phyloP scores from a whole-genome alignment of 2,888 invertebrate genomes.

The Heliconius aoede region DNA sequence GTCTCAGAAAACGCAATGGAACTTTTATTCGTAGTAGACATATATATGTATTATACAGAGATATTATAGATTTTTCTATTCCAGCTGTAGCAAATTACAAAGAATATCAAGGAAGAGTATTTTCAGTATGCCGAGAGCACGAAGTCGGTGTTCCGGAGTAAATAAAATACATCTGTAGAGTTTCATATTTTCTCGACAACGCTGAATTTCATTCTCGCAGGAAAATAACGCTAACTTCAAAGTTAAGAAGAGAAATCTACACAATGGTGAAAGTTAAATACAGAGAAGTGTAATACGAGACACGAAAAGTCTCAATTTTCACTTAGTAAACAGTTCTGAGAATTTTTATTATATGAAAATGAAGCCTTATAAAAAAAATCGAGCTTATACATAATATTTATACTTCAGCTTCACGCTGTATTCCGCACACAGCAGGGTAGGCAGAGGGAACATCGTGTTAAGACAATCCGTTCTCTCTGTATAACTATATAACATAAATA shows the following conservation, averaged over 20 bases:
- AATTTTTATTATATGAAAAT: background rate
- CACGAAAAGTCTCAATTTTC: background rate
- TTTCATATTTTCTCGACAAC: conserved; percentile 41
- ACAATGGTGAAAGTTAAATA: conserved; percentile 29
- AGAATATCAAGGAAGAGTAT: conserved; percentile 30
- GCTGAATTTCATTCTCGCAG: conserved; percentile 46
- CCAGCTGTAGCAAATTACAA: conserved; percentile 4
- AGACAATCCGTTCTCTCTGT: no score
- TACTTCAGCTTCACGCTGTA: no score
- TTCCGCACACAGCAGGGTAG: no score
- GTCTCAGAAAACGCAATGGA: background rate
- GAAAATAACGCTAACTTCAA: conserved; percentile 36
- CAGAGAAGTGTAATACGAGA: conserved; percentile 18
- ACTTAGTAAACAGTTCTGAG: background rate
- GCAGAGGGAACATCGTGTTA: no score
- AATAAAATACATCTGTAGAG: conserved; percentile 36
- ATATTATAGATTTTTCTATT: background rate
- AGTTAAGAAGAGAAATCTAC: conserved; percentile 38
- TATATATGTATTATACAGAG: background rate
- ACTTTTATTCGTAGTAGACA: background rate
- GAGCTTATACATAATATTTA: no score
- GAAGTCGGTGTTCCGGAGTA: conserved; percentile 36
- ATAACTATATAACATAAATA: no score
- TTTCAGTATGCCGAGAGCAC: conserved; percentile 26
- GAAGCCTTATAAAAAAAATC: no score